Base-by-base conservation (phyloP, 2,888 invertebrate genomes). In the Neoitamus cyanurus region DNA sequence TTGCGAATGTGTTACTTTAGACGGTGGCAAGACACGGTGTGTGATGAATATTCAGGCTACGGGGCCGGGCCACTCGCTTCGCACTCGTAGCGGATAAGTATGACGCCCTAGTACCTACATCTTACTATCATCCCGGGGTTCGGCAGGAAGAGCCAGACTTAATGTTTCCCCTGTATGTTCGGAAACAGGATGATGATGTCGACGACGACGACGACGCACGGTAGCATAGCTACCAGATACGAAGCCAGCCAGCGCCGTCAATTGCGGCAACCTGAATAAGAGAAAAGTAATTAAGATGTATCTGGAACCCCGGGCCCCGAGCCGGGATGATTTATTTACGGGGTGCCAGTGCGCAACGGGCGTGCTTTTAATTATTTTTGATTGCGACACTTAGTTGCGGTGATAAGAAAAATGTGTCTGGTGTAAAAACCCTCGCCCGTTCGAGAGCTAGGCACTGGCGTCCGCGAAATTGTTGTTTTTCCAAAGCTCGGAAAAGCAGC, bases 321-420 rank as follows among this genome's bases (percentile, higher is more conserved):
- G 25, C 25, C 58, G 25, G 58, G 25, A 58, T 58, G 58, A 58
- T 58, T 58, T 58, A 58, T 58, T 58, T 58, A 58, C 58, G 20
- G 58, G 58, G 58, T 58, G 15, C 20, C 58, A 20, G 58, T 9
- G 20, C 7, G 31, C 30, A 70, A 70, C 70, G 70, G 70, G 70
- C n/a, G 70, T 30, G 30, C 70, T 70, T 31, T 70, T 70, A 70
- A 70, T 70, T 70, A 70, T 70, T 70, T 70, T 70, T 70, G 70
- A 70, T 70, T 70, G 9, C 70, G 25, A 70, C 70, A 70, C 70
- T 70, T 30, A 70, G 31, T 30, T 70, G 70, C n/a, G 70, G 70
- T 70, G 70, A 70, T 70, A 70, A 70, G 70, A 70, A 70, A 58
- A 58, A 58, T 58, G 58, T 58, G 58, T 58, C 58, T 20, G 58